Percentiles rank a stretch among this genome's conserved stretches.
Conservation (phyloP, 1,140 invertebrate species). For the Macrobrachium rosenbergii region DNA sequence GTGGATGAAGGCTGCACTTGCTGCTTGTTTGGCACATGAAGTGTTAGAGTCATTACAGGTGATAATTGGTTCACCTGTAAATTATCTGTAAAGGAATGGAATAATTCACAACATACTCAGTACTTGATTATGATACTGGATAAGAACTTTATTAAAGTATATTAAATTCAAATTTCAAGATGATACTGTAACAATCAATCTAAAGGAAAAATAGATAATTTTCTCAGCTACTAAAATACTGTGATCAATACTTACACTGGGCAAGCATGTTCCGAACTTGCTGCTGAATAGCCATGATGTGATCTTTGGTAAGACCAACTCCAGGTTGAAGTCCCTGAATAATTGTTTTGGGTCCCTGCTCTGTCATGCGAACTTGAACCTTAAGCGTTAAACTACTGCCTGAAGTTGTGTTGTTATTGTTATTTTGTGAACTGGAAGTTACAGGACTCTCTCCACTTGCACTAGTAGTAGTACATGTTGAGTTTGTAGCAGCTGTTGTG, state of each 20-base stretch:
- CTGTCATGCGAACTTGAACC: constrained; percentile 65
- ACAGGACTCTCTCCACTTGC: neutral
- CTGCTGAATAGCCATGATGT: constrained; percentile 66
- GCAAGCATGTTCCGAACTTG: constrained; percentile 63
- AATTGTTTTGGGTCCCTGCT: constrained; percentile 64
- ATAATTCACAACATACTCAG: neutral
- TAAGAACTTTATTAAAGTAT: too few species aligned
- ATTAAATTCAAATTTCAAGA: neutral
- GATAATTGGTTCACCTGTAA: constrained; percentile 63
- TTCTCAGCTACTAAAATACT: too few species aligned
- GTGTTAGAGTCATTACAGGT: constrained; percentile 58
- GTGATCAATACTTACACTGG: constrained; percentile 56
- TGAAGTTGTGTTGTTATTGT: neutral
- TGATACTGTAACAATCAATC: neutral
- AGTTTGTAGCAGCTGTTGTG: constrained; percentile 66
- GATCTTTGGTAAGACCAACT: constrained; percentile 65
- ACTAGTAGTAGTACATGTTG: neutral
- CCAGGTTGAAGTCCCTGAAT: constrained; percentile 62
- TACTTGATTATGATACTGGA: too few species aligned
- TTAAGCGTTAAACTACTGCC: constrained; percentile 58
- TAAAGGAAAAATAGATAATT: too few species aligned
- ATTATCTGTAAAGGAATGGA: constrained; percentile 45
- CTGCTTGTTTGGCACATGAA: constrained; percentile 56
- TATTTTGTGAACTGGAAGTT: neutral
- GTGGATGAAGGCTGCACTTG: constrained; percentile 37